Base-by-base conservation (phyloP, 2,797 vertebrate species). In the Falco columbarius region DNA sequence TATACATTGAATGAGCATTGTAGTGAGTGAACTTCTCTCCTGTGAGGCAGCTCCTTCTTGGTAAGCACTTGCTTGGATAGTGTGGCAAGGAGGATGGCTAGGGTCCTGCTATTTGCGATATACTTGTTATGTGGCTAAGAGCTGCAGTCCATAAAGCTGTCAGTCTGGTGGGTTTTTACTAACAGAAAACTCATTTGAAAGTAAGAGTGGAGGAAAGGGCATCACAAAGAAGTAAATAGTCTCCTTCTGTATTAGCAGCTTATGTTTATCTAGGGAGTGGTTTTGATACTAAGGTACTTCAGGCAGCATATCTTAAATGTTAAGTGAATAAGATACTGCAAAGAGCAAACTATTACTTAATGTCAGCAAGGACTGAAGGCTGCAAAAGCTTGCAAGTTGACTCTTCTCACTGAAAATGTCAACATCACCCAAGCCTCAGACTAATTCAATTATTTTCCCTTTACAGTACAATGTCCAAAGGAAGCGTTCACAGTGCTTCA, bases 381-480 rank as follows among this genome's bases (percentile, higher is more conserved):
- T 83, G 36, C 59, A 86, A 72, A 70, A 80, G 16, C 58, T 89
- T 94, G 40, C 56, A 81, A n/a, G 20, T 51, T 86, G 87, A 66
- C 26, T 90, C 26, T 14, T 96, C 42, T 82, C 62, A 10, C 61
- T 54, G 94, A 61, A 93, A 90, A 94, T 63, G 80, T 85, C 86
- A 95, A 32, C 63, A 49, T 58, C 81, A 66, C 29, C 56, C 30
- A 32, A 81, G 32, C 22, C 36, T 79, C 67, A 63, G 51, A 86
- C 40, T 89, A 61, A 92, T 90, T 91, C 71, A 92, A 30, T 93
- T 93, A 91, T 77, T 91, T 91, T 86, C 63, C 29, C 66, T 44
- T 92, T 86, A n/a, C 30, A 70, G 56, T 49, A 22, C 27, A n/a
- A 67, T 73, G 75, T 89, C 84, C 71, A 73, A 73, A 88, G 75